These are phyloP conservation scores for Antedon mediterranea DNA, from an alignment of 53 echinoderm and acorn worm species.

Conservation along the genomic window DNA sequence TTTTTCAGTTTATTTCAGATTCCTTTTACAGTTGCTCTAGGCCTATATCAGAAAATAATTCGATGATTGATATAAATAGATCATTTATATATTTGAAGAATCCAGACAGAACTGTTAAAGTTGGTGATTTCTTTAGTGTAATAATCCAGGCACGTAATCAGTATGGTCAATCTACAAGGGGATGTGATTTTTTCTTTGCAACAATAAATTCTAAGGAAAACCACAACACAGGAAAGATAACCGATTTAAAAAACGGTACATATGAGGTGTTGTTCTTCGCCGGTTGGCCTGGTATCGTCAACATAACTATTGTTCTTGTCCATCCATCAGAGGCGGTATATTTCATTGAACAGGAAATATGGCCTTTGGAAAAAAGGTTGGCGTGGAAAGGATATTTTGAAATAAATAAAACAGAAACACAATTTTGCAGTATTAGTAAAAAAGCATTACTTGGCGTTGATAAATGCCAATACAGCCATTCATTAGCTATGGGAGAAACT, in stretches of 20 bases:
- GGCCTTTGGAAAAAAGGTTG: slow-evolving; percentile 16
- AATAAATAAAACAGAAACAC: neutral
- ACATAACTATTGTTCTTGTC: slow-evolving; percentile 34
- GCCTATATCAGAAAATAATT: too few relatives aligned
- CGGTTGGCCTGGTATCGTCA: too few relatives aligned
- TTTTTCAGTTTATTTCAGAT: too few relatives aligned
- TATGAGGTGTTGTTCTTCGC: too few relatives aligned
- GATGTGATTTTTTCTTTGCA: slow-evolving; percentile 37
- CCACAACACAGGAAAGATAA: slow-evolving; percentile 22
- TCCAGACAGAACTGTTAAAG: too few relatives aligned
- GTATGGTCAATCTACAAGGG: slow-evolving; percentile 5
- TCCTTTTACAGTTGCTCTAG: too few relatives aligned
- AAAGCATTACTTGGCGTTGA: slow-evolving; percentile 5
- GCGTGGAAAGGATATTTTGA: slow-evolving; percentile 10
- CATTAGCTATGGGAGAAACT: slow-evolving; percentile 30
- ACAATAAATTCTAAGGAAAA: neutral
- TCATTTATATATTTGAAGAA: too few relatives aligned
- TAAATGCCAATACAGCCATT: slow-evolving; percentile 20
- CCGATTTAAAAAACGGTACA: too few relatives aligned
- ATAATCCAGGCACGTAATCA: too few relatives aligned
- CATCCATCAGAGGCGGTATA: too few relatives aligned
- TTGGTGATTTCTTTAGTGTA: too few relatives aligned
- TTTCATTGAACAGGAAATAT: slow-evolving; percentile 12
- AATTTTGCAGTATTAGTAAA: slow-evolving; percentile 4
- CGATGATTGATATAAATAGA: too few relatives aligned